Evolutionary conservation across 2,888 invertebrate genomes (phyloP), one percentile per base, ranked within the genome.

Genomic region (Coleophora deauratella): DNA sequence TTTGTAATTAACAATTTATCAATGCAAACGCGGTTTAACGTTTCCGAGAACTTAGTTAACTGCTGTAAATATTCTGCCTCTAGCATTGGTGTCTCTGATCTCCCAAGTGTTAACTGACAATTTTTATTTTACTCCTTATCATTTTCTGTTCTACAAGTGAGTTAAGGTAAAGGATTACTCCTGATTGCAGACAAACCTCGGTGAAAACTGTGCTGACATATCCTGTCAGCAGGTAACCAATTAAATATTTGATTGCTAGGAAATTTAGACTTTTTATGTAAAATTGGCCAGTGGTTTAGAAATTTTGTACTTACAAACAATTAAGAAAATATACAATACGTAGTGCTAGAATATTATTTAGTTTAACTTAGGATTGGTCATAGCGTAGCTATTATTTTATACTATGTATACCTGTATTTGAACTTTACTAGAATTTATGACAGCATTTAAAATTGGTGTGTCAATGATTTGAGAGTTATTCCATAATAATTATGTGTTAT

Each of bases 191-290:
- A 82, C 72, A 63, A 78, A 84, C 80, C 81, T 85, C 62, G 82
- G 76, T 53, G 85, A 85, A 79, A 85, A 85, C 69, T 85, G 85
- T 81, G 84, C 85, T 85, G 85, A 84, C 85, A 77, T 85, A 70
- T 84, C 85, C 75, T 85, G 85, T 85, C 85, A 85, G 85, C 85
- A 85, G 85, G 85, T 85, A 85, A 85, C 58, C 55, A 61, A 66
- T 53, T 50, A 64, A 65, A 51, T 60, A 58, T 72, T 69, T 70
- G 54, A 71, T 73, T 72, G 82, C 81, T 85, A 85, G 81, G 81
- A 80, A 61, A 60, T 48, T 65, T 79, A 76, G 73, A 63, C n/a
- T 62, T 67, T 64, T 67, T 63, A 62, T 65, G 59, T 59, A 52
- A 47, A 44, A 57, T 62, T 59, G 55, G 56, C 59, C 45, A 53